These are phyloP conservation scores for Stichodactyla mertensii DNA, from an alignment of 64 coral and sea anemone species.

Conservation along the genomic window DNA sequence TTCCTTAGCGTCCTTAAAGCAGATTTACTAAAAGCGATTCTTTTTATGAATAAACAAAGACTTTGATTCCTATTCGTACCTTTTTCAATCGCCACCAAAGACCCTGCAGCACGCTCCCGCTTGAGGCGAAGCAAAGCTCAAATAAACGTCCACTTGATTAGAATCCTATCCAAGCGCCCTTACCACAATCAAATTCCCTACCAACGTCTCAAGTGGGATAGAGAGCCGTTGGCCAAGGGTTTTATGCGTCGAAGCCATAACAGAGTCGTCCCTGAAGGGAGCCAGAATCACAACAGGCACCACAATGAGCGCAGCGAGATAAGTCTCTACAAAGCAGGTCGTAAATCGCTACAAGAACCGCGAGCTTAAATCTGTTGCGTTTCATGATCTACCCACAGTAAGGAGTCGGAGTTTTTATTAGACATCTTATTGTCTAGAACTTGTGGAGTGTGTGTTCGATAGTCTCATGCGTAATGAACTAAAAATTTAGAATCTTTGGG, in stretches of 20 bases:
- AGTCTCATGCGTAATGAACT: not conserved
- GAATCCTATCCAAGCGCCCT: not conserved
- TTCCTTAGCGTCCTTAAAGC: too few species aligned
- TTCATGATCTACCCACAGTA: not conserved
- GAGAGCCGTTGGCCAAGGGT: not conserved
- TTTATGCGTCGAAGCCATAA: constrained; percentile 5
- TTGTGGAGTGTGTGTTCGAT: not conserved
- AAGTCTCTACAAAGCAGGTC: not conserved
- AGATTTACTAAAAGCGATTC: too few species aligned
- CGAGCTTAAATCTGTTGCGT: not conserved
- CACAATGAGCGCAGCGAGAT: not conserved
- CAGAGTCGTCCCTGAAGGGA: not conserved
- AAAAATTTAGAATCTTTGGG: not conserved
- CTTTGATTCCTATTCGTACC: not conserved
- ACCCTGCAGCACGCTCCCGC: too few species aligned
- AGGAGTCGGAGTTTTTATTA: not conserved
- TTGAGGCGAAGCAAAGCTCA: too few species aligned
- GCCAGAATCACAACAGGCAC: not conserved
- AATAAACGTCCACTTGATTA: not conserved
- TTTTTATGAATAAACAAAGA: too few species aligned
- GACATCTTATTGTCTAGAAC: not conserved
- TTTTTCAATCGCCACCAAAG: too few species aligned
- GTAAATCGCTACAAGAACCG: not conserved
- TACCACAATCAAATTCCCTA: not conserved
- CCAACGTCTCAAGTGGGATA: not conserved